Conservation (phyloP, 35 echinoderm and acorn worm genomes). For the Hemicentrotus pulcherrimus region DNA sequence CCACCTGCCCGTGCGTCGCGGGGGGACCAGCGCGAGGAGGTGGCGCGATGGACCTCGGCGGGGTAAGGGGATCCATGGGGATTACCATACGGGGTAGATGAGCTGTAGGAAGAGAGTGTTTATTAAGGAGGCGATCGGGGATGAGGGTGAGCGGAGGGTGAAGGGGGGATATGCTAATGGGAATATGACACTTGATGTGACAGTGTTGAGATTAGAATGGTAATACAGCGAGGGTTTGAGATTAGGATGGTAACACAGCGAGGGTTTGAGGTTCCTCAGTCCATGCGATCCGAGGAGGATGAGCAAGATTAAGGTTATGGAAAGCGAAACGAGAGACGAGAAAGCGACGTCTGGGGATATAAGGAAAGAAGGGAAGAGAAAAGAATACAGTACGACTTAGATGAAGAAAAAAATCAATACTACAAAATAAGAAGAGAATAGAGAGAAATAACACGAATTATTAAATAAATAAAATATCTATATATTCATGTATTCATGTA, state of each 20-base stretch:
- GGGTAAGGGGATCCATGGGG: neutral
- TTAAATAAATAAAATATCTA: too few species aligned
- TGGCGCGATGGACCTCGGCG: neutral
- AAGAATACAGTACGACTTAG: too few species aligned
- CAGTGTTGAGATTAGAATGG: neutral
- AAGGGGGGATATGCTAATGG: neutral
- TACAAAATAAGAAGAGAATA: too few species aligned
- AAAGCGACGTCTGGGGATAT: neutral
- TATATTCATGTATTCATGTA: too few species aligned
- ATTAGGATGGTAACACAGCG: too few species aligned
- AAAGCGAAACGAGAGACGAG: neutral
- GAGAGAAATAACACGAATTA: too few species aligned
- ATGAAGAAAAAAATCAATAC: too few species aligned
- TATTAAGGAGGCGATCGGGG: neutral
- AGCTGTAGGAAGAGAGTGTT: neutral
- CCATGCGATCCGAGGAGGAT: neutral
- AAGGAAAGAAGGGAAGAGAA: too few species aligned
- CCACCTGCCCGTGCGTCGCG: neutral
- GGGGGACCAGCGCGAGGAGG: neutral
- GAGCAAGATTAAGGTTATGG: neutral
- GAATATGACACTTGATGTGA: conserved; percentile 3
- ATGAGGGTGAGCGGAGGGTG: neutral
- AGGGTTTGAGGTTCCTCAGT: neutral
- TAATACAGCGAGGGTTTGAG: too few species aligned
- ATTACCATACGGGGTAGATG: neutral